These are phyloP conservation scores for Climacteris rufus DNA, from an alignment of 2,113 vertebrate species.

Conservation along the genomic window DNA sequence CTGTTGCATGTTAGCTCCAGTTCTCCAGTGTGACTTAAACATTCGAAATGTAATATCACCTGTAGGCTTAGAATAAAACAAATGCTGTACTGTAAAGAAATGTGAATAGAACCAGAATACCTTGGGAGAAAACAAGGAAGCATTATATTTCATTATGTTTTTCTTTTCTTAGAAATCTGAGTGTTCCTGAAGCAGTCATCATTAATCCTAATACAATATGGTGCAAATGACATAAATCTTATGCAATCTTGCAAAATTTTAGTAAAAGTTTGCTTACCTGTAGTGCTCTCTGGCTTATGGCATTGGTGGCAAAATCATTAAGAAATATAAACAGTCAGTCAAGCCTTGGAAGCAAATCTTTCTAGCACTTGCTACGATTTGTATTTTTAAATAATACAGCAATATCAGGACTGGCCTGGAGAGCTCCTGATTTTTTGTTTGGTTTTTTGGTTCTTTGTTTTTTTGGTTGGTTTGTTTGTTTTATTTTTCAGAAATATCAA, in stretches of 20 bases:
- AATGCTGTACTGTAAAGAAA: background rate
- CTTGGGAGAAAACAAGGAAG: background rate
- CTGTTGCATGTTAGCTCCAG: background rate
- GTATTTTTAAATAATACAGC: background rate
- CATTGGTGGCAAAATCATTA: background rate
- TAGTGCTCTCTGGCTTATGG: background rate
- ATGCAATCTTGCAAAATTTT: background rate
- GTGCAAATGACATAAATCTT: background rate
- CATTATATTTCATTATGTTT: background rate
- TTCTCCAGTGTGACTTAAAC: background rate
- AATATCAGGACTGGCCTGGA: background rate
- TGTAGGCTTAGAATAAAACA: background rate
- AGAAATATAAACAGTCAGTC: background rate
- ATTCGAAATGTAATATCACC: background rate
- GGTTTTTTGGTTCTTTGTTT: accelerated
- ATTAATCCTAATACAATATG: background rate
- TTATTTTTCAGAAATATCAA: background rate
- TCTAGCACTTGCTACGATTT: background rate
- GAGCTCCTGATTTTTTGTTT: background rate
- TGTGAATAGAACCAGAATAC: background rate
- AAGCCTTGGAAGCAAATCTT: background rate
- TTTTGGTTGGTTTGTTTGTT: background rate
- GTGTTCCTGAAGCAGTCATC: background rate
- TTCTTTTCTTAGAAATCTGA: background rate
- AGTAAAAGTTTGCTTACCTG: background rate